Evolutionary conservation across 2,888 invertebrate genomes (phyloP).

Genomic region (Andrena praecox): DNA sequence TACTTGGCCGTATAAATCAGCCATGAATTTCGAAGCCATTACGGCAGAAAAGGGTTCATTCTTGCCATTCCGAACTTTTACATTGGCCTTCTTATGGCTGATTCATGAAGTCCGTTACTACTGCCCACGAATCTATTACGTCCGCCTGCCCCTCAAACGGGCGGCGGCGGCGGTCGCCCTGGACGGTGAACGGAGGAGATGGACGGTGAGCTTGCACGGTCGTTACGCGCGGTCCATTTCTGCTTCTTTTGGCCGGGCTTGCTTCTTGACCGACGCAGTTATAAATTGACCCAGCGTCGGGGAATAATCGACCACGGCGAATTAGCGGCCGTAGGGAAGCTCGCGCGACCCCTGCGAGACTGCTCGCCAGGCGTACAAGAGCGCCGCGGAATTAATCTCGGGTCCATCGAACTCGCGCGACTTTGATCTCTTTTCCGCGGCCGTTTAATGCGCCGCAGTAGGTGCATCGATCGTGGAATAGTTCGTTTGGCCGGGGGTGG

Average conservation of each 20-base stretch:
- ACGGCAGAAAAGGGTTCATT: conserved; percentile 31
- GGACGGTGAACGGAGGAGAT: conserved; percentile 34
- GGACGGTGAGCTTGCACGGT: conserved; percentile 30
- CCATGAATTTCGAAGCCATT: conserved; percentile 39
- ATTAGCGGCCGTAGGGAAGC: conserved; percentile 9
- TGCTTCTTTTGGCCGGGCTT: not conserved
- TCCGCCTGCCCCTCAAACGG: conserved; percentile 24
- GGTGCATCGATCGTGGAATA: not conserved
- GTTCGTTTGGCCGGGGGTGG: not conserved
- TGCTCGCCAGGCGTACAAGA: not conserved
- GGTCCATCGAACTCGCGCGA: not conserved
- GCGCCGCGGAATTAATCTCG: conserved; percentile 17
- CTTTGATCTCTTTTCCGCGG: not conserved
- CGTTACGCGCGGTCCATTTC: conserved; percentile 36
- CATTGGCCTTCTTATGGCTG: conserved; percentile 42
- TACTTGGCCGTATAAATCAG: conserved; percentile 28
- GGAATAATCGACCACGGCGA: conserved; percentile 50
- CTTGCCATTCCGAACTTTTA: conserved; percentile 40
- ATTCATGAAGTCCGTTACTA: conserved; percentile 50
- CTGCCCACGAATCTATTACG: conserved; percentile 49
- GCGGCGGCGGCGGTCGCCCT: conserved; percentile 13
- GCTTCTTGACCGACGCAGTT: conserved; percentile 17
- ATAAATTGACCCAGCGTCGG: conserved; percentile 35
- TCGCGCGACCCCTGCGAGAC: not conserved
- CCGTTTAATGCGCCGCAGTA: not conserved